phyloP scores from a whole-genome alignment of 2,888 invertebrate genomes.

The Malthinus seriepunctatus region DNA sequence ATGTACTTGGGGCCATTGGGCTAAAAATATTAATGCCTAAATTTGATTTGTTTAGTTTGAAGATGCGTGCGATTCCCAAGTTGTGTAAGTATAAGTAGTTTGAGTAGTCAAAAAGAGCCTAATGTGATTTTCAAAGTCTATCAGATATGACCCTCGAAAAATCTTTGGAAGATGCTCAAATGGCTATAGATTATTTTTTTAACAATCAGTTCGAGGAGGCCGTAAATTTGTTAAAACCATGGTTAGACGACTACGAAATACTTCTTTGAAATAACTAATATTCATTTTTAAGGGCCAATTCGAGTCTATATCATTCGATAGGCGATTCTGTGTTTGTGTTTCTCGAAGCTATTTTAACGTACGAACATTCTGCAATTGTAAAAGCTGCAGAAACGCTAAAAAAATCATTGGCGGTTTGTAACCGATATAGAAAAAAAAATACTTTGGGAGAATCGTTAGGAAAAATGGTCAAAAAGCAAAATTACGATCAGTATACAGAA shows the following conservation, averaged over 20 bases:
- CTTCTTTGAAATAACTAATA: constrained; percentile 3
- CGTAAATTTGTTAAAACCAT: constrained; percentile 74
- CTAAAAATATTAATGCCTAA: neutral
- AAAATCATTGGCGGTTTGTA: constrained; percentile 77
- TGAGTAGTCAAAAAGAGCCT: neutral
- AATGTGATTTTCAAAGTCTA: constrained; percentile 30
- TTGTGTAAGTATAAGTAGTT: constrained; percentile 49
- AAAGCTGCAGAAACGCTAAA: constrained; percentile 77
- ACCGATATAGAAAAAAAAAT: constrained; percentile 67
- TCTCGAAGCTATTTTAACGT: constrained; percentile 90
- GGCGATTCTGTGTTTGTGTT: constrained; percentile 88
- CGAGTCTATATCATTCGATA: constrained; percentile 90
- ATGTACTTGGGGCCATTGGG: too few relatives aligned
- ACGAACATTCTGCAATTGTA: constrained; percentile 79
- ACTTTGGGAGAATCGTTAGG: constrained; percentile 79
- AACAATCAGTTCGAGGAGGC: constrained; percentile 89
- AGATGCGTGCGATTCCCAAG: constrained; percentile 56
- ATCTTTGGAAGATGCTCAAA: constrained; percentile 75
- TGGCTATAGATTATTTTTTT: constrained; percentile 86
- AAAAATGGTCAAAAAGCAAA: constrained; percentile 77
- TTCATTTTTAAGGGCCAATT: constrained; percentile 63
- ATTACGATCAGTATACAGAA: constrained; percentile 77
- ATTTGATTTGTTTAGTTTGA: constrained; percentile 54
- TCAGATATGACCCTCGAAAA: constrained; percentile 64
- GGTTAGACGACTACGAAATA: too few relatives aligned